A percentile compares a stretch with the other conserved stretches of the same genome.
Conservation (phyloP, 2,113 vertebrate species). For the Pithys albifrons region DNA sequence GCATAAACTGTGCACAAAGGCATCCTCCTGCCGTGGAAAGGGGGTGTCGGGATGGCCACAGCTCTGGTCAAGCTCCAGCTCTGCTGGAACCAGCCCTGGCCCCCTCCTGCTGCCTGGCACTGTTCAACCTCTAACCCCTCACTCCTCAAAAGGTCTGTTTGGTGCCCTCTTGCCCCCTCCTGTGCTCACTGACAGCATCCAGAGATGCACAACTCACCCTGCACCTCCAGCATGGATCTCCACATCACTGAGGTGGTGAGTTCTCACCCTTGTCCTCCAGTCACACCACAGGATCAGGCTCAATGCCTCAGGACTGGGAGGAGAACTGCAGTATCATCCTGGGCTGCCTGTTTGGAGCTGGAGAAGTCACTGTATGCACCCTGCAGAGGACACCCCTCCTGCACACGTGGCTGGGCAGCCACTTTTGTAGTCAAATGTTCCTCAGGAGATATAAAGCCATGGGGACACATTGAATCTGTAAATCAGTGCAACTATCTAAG, state of each 20-base stretch:
- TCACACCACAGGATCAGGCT: neutral
- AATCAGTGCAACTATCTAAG: neutral
- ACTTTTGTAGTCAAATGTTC: neutral
- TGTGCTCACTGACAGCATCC: fast-evolving
- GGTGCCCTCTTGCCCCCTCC: neutral
- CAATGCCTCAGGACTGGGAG: fast-evolving
- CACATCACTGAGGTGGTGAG: fast-evolving
- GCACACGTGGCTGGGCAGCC: neutral
- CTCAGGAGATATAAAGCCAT: neutral
- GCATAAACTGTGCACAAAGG: conserved; percentile 16
- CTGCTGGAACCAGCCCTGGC: neutral
- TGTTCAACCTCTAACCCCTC: neutral
- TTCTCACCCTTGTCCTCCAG: neutral
- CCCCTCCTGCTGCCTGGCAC: neutral
- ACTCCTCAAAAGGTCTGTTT: neutral
- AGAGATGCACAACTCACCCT: neutral
- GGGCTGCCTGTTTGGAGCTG: neutral
- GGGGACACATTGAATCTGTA: neutral
- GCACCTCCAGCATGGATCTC: neutral
- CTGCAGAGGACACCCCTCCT: neutral
- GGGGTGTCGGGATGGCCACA: neutral
- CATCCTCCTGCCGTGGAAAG: neutral
- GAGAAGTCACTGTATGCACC: neutral
- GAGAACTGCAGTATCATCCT: fast-evolving
- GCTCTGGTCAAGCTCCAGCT: neutral